Conservation (phyloP, 2,113 vertebrate genomes). For the Phalacrocorax carbo region DNA sequence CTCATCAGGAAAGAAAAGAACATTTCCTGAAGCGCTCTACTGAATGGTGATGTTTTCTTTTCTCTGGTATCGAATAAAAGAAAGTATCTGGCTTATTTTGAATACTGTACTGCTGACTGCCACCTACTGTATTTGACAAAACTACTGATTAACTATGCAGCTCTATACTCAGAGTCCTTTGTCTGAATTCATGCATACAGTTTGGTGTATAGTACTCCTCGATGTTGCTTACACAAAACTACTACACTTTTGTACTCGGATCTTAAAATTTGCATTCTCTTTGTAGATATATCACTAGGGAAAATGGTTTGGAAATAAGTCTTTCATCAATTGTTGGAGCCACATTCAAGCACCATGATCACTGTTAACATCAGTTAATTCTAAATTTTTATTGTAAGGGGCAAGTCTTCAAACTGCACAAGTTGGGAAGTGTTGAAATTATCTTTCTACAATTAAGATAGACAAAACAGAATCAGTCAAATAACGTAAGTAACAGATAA, state of each 20-base stretch:
- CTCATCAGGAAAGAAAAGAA: not conserved
- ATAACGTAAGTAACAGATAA: not conserved
- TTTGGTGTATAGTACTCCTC: not conserved
- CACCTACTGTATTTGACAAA: not conserved
- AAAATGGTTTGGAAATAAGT: not conserved
- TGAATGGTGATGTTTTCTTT: not conserved
- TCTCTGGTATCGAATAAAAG: not conserved
- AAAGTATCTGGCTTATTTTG: not conserved
- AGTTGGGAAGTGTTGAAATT: not conserved
- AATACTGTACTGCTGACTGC: not conserved
- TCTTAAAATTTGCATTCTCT: not conserved
- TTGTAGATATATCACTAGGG: not conserved
- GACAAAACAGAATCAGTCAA: not conserved
- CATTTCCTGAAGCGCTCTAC: not conserved
- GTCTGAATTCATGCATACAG: not conserved
- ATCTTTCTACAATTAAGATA: not conserved
- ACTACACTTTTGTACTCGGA: too few relatives aligned
- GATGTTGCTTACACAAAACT: not conserved
- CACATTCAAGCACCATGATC: not conserved
- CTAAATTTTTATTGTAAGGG: not conserved
- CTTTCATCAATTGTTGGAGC: not conserved
- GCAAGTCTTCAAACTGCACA: not conserved
- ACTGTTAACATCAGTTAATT: not conserved
- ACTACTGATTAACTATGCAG: not conserved
- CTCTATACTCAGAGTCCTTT: not conserved